These are phyloP conservation scores for Dissostichus mawsoni DNA, from an alignment of 2,113 vertebrate species.

Conservation along the genomic window DNA sequence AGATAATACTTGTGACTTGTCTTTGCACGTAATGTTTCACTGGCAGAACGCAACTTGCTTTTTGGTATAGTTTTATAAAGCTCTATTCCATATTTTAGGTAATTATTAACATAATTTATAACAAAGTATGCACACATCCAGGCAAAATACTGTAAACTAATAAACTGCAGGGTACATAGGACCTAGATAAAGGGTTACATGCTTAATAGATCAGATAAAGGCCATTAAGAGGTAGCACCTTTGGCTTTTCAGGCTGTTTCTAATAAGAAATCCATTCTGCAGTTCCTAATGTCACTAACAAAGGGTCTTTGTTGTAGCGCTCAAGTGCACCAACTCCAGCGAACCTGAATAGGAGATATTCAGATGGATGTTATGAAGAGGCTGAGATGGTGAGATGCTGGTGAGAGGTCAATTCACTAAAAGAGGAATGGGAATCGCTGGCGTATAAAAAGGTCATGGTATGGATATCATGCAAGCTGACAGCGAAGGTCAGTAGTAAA, in stretches of 20 bases:
- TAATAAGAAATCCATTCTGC: not conserved
- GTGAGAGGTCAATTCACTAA: slow-evolving; percentile 64
- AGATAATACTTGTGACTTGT: not conserved
- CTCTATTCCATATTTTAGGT: too few species aligned
- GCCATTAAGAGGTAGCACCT: not conserved
- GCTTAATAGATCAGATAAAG: not conserved
- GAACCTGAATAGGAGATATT: slow-evolving; percentile 19
- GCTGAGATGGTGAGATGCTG: slow-evolving; percentile 73
- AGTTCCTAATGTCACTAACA: not conserved
- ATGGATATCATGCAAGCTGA: slow-evolving; percentile 73
- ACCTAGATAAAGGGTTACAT: not conserved
- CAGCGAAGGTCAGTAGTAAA: slow-evolving; percentile 38
- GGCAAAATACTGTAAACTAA: too few species aligned
- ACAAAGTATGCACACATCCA: too few species aligned
- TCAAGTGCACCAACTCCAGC: slow-evolving; percentile 6
- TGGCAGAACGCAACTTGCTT: too few species aligned
- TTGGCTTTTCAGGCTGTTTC: not conserved
- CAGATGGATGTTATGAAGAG: slow-evolving; percentile 65
- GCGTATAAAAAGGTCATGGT: slow-evolving; percentile 60
- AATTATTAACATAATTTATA: too few species aligned
- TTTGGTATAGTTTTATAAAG: too few species aligned
- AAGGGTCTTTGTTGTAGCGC: not conserved
- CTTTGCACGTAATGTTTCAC: not conserved
- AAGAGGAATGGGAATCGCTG: slow-evolving; percentile 62
- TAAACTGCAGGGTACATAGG: too few species aligned